phyloP scores from a whole-genome alignment of 2,797 vertebrate species.

The Momotus momota region DNA sequence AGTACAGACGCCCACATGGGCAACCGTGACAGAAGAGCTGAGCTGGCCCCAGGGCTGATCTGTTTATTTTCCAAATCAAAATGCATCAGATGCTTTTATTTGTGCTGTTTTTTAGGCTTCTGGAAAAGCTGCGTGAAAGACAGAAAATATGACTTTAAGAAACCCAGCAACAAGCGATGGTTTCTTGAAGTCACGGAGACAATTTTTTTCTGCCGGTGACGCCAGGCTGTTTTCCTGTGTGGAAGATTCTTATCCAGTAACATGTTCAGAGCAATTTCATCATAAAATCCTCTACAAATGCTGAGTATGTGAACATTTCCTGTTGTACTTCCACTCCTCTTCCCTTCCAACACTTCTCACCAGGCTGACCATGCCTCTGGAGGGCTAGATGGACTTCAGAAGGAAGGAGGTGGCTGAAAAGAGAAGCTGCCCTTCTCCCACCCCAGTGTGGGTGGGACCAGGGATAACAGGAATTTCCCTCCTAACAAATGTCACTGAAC shows the following conservation, averaged over 20 bases:
- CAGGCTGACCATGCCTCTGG: background rate
- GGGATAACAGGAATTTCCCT: conserved; percentile 26
- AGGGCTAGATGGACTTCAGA: background rate
- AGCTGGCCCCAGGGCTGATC: background rate
- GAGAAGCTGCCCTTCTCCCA: background rate
- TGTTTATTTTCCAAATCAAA: conserved; percentile 3
- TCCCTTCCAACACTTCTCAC: background rate
- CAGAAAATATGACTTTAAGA: background rate
- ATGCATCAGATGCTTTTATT: background rate
- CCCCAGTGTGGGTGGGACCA: background rate
- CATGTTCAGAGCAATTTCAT: background rate
- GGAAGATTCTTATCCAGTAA: background rate
- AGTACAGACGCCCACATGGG: too few species aligned
- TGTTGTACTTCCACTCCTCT: background rate
- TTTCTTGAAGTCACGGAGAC: background rate
- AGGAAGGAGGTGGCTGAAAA: background rate
- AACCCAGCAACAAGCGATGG: background rate
- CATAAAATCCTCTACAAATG: background rate
- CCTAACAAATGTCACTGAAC: conserved; percentile 72
- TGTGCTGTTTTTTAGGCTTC: background rate
- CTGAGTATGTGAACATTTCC: background rate
- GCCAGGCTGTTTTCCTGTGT: background rate
- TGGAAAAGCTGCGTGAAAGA: background rate
- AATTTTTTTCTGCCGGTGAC: background rate
- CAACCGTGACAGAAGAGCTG: background rate